Percentiles rank a stretch among this genome's conserved stretches.
phyloP scores from a whole-genome alignment of 2,888 invertebrate genomes.

The Sphaeridia pumilis region DNA sequence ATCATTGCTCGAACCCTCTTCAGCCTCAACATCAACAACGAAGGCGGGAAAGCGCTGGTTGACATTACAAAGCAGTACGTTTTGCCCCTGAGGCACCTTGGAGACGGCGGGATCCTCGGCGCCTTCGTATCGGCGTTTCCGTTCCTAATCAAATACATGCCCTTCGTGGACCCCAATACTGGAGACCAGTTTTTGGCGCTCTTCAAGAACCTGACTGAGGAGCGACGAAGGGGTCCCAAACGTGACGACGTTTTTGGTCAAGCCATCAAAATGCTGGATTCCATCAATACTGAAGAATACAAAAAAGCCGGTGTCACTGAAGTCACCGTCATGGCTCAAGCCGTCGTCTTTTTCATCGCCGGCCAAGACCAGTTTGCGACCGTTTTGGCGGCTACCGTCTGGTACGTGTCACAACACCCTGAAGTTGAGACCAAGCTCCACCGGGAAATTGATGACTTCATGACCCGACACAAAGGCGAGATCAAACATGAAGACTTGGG shows the following conservation, averaged over 20 bases:
- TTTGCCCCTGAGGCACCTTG: not conserved
- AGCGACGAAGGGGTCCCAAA: not conserved
- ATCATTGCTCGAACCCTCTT: not conserved
- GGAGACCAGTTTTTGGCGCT: not conserved
- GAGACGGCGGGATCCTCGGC: not conserved
- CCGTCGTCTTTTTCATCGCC: slow-evolving; percentile 30
- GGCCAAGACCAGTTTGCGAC: slow-evolving; percentile 29
- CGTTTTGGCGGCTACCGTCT: slow-evolving; percentile 17
- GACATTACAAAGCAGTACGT: not conserved
- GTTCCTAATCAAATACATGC: not conserved
- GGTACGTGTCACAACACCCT: slow-evolving; percentile 19
- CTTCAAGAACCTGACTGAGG: not conserved
- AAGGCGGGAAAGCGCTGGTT: not conserved
- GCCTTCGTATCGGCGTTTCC: not conserved
- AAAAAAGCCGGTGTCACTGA: slow-evolving; percentile 23
- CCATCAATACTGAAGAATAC: slow-evolving; percentile 22
- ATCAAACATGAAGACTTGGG: slow-evolving; percentile 11
- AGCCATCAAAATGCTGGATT: slow-evolving; percentile 10
- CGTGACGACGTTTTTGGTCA: not conserved
- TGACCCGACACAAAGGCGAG: not conserved
- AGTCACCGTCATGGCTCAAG: slow-evolving; percentile 26
- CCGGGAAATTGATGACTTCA: slow-evolving; percentile 6
- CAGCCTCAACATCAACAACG: not conserved
- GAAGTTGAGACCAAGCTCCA: slow-evolving; percentile 10
- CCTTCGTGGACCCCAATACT: not conserved